Evolutionary conservation across 2,113 vertebrate genomes (phyloP).

Genomic region (Neolamprologus devosi): DNA sequence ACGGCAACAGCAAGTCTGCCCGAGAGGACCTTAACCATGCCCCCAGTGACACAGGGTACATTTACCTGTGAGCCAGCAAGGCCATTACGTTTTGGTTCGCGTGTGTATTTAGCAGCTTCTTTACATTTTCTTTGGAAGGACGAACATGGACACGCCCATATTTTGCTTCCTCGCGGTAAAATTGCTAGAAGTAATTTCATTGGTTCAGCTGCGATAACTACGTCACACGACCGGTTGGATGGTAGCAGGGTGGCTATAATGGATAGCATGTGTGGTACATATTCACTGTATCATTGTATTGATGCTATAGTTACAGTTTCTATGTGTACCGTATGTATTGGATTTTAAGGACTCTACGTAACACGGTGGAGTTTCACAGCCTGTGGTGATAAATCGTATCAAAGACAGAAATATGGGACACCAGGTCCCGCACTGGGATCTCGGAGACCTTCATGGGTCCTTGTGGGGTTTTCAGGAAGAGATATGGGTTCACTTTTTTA

Average conservation of each 20-base stretch:
- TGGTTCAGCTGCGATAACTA: not conserved
- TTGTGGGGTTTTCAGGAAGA: conserved; percentile 3
- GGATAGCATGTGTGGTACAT: not conserved
- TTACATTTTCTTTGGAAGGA: not conserved
- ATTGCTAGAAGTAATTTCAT: not conserved
- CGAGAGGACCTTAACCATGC: no score
- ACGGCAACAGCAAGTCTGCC: not conserved
- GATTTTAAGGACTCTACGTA: not conserved
- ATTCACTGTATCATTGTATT: not conserved
- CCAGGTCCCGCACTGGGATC: not conserved
- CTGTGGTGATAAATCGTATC: not conserved
- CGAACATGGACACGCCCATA: not conserved
- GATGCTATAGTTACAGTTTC: not conserved
- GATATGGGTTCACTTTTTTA: conserved; percentile 14
- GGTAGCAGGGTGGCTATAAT: not conserved
- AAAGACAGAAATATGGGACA: conserved; percentile 29
- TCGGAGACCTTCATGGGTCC: conserved; percentile 26
- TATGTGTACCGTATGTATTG: not conserved
- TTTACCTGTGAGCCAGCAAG: accelerated
- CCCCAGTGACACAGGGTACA: accelerated
- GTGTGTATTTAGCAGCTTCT: not conserved
- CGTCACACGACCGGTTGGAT: not conserved
- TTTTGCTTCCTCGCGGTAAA: conserved; percentile 23
- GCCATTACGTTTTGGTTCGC: not conserved
- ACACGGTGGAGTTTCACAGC: not conserved